Evolutionary conservation across 1,140 invertebrate genomes (phyloP), one percentile per base, ranked within the genome.

Genomic region (Hyphantria cunea): DNA sequence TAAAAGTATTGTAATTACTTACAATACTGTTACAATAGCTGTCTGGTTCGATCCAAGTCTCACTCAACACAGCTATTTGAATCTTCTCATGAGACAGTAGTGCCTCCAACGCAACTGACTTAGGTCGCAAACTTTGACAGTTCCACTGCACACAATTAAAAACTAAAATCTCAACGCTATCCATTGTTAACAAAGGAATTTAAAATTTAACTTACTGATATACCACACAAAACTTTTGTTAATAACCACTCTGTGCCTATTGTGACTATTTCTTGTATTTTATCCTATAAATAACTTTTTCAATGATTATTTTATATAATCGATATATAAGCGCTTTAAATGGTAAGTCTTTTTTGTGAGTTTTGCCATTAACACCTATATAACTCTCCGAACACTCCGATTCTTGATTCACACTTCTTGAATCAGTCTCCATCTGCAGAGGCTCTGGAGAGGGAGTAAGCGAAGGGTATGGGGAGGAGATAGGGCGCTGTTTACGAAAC

Each of bases 91-190:
- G 66, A 34, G n/a, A 39, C 9, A 68, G 41, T 2, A 54, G 10
- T 10, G 15, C 5, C 31, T 64, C 61, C 6, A 68, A 50, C 7
- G 48, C 13, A 17, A 2, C 11, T 11, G 48, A 15, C 34, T 68
- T 60, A 10, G 66, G 61, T 44, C 12, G 17, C 9, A 68, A 6
- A 51, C 66, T 64, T 37, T 59, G 60, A 4, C 49, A 37, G 33
- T 68, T 68, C 61, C 61, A 64, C 25, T 68, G 66, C 13, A 63
- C n/a, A 15, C 63, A 44, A 50, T 62, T 8, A 10, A 15, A 41
- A 41, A 6, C 14, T 17, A 42, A 11, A 11, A 10, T 13, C 7
- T 17, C 11, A 10, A 1, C 2, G 0, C 25, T 44, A 31, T 55
- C 41, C 8, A 11, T 39, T 3, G n/a, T 39, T 39, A n/a, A n/a